Evolutionary conservation across 2,888 invertebrate genomes (phyloP), one percentile per base, ranked within the genome.

Genomic region (Reticulitermes lucifugus): DNA sequence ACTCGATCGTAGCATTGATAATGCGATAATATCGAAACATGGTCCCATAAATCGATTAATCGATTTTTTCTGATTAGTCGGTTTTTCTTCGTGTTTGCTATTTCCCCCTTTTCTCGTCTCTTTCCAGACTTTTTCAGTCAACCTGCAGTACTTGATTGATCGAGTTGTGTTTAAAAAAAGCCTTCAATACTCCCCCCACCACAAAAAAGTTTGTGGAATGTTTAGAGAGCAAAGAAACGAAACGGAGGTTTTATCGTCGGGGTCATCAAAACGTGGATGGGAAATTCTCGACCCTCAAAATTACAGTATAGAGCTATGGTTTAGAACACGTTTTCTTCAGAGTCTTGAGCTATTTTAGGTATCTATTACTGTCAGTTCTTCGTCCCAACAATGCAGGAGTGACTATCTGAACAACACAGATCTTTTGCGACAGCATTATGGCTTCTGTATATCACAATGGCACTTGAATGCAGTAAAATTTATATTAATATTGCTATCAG

Each of bases 241-340:
- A 77, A 43, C 22, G 75, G 2, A 0, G 41, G 21, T 77, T 46
- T 46, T 77, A 77, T 77, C 51, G 46, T 12, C 5, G 9, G 35
- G 77, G 51, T 77, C 46, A 77, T 77, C 77, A 77, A 77, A 77
- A 77, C 77, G 46, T 77, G 77, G 77, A 77, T 51, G n/a, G 46
- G 2, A 77, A 46, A 77, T 77, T 77, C 77, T 77, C 35, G 9
- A n/a, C 51, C 77, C 41, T 43, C 46, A 77, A 46, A 77, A 77
- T 10, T 46, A 46, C 29, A 35, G 35, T 35, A 46, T 18, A 46
- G 51, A 77, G 43, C 77, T 77, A 51, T 51, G 46, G 43, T 25
- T 46, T 1, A 12, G 21, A 77, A 77, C 77, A 77, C 77, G 29
- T 77, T 77, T 41, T 6, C 41, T 73, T 70, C 70, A 70, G 25